phyloP scores from a whole-genome alignment of 2,797 vertebrate genomes.

The Cottoperca gobio region DNA sequence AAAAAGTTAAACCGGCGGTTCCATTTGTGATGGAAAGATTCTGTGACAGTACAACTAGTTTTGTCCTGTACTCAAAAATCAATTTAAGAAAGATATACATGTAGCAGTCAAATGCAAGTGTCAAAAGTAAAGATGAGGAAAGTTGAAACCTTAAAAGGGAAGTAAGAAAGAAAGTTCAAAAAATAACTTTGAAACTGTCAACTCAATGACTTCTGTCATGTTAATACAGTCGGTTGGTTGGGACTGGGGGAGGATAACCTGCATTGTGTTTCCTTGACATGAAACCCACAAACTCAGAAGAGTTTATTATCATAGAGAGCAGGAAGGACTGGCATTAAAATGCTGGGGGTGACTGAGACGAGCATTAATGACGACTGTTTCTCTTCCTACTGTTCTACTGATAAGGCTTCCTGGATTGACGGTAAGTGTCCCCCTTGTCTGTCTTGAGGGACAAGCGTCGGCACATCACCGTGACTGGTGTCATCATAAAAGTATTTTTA shows the following conservation, averaged over 20 bases:
- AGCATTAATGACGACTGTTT: conserved; percentile 22
- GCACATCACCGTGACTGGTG: not conserved
- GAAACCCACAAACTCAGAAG: not conserved
- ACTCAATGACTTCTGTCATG: not conserved
- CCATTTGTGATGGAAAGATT: not conserved
- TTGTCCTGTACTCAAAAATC: not conserved
- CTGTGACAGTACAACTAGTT: not conserved
- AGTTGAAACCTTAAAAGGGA: not conserved
- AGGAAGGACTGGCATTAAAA: not conserved
- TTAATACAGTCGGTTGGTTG: not conserved
- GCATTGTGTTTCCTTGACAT: conserved; percentile 15
- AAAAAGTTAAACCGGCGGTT: not conserved
- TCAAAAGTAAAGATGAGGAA: not conserved
- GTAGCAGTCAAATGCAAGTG: not conserved
- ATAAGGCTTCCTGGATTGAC: conserved; percentile 19
- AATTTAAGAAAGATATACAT: not conserved
- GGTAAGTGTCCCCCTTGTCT: conserved; percentile 23
- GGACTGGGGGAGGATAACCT: not conserved
- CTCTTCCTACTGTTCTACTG: conserved; percentile 15
- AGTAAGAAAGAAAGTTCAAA: not conserved
- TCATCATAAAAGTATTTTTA: no score
- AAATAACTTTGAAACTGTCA: not conserved
- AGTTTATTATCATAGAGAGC: not conserved
- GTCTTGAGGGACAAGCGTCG: not conserved
- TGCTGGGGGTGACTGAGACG: not conserved